phyloP scores from a whole-genome alignment of 2,113 vertebrate genomes.

The Nothocercus nigrocapillus region DNA sequence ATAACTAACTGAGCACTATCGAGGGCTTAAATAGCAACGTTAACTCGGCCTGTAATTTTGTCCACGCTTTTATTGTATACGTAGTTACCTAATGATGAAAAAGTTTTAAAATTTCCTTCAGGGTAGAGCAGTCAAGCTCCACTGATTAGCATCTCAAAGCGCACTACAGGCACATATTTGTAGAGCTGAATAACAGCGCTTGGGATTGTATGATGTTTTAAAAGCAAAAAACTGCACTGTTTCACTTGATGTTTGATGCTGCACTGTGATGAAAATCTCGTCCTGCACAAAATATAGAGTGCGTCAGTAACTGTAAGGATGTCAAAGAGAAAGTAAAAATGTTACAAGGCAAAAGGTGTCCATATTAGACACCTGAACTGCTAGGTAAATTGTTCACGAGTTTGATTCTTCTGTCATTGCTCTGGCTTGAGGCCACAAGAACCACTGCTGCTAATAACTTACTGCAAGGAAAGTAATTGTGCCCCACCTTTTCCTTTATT shows the following conservation, averaged over 20 bases:
- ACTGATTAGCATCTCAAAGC: constrained; percentile 75
- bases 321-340: constrained; percentile 8
- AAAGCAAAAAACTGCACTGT: not conserved
- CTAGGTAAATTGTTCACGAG: not conserved
- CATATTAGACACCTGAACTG: not conserved
- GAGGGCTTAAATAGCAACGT: constrained; percentile 28
- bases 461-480: not conserved
- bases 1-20: not conserved
- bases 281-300: not conserved
- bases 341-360: not conserved
- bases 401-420: not conserved
- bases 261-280: not conserved
- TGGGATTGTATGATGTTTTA: constrained; percentile 10
- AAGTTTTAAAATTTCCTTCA: constrained; percentile 60
- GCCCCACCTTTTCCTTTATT: not conserved
- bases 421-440: not conserved
- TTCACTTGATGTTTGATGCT: constrained; percentile 12
- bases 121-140: constrained; percentile 78
- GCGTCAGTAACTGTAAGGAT: not conserved
- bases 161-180: constrained; percentile 60
- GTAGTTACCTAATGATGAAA: constrained; percentile 59
- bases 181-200: constrained; percentile 59
- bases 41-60: constrained; percentile 40
- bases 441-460: not conserved
- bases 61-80: constrained; percentile 37